phyloP scores from a whole-genome alignment of 2,888 invertebrate species.

The Cotesia congregata region DNA sequence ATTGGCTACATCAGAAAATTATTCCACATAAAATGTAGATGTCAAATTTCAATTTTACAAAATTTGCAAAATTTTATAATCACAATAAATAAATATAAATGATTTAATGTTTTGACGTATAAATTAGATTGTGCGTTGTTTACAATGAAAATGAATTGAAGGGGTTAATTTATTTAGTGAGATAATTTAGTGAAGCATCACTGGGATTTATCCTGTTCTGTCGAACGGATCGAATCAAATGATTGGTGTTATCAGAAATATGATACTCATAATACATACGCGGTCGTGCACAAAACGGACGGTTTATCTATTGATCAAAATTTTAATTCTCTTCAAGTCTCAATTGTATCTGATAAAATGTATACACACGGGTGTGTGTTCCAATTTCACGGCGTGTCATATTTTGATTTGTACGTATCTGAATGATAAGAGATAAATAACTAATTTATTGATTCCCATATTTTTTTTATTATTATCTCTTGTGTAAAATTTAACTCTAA shows the following conservation, averaged over 20 bases:
- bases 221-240: constrained; percentile 44
- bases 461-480: constrained; percentile 6
- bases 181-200: constrained; percentile 31
- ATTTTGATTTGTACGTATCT: constrained; percentile 36
- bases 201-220: constrained; percentile 9
- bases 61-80: no score
- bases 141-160: not conserved
- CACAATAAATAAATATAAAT: no score
- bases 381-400: constrained; percentile 29
- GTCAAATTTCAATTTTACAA: no score
- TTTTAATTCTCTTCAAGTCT: constrained; percentile 57
- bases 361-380: constrained; percentile 23
- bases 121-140: not conserved
- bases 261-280: constrained; percentile 16
- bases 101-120: not conserved
- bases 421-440: constrained; percentile 28
- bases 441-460: constrained; percentile 37
- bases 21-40: no score
- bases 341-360: constrained; percentile 32
- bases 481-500: not conserved
- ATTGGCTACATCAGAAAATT: no score
- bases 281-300: constrained; percentile 9
- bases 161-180: constrained; percentile 7
- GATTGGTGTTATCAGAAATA: constrained; percentile 27
- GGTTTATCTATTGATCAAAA: constrained; percentile 56